phyloP scores from a whole-genome alignment of 2,113 vertebrate species.

The Picathartes gymnocephalus region DNA sequence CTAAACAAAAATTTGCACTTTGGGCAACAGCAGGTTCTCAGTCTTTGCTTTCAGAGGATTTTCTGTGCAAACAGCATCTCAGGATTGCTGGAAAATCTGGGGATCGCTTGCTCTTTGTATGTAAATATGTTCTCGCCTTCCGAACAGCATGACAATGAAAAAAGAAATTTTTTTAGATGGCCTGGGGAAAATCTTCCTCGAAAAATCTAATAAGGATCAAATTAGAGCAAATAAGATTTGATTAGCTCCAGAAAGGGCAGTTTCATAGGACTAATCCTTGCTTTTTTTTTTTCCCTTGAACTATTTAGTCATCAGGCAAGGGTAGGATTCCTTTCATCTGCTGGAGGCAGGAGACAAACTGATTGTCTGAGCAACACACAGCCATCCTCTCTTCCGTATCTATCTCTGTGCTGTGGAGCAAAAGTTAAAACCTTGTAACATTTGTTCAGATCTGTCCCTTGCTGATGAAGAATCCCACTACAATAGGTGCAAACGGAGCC shows the following conservation, averaged over 20 bases:
- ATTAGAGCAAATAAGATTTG: slow-evolving; percentile 28
- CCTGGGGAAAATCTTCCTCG: slow-evolving; percentile 5
- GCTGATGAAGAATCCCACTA: background rate
- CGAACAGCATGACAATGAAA: background rate
- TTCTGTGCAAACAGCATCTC: background rate
- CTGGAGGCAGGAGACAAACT: background rate
- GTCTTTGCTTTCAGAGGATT: background rate
- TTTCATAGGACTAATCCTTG: background rate
- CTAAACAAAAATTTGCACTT: background rate
- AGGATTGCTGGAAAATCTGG: background rate
- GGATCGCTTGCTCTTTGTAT: background rate
- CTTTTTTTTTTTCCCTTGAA: background rate
- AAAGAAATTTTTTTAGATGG: background rate
- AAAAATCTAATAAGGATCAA: slow-evolving; percentile 24
- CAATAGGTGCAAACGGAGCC: background rate
- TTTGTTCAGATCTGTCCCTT: background rate
- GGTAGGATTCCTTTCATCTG: slow-evolving; percentile 9
- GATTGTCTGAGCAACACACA: background rate
- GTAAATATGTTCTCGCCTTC: background rate
- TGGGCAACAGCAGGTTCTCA: background rate
- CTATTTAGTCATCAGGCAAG: background rate
- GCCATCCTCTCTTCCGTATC: background rate
- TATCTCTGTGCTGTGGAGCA: background rate
- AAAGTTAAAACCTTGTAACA: background rate
- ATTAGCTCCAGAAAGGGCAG: slow-evolving; percentile 23